Percentiles rank a stretch among this genome's conserved stretches.
These are phyloP conservation scores for Cheumatopsyche charites DNA, from an alignment of 1,140 invertebrate genomes.

Conservation along the genomic window DNA sequence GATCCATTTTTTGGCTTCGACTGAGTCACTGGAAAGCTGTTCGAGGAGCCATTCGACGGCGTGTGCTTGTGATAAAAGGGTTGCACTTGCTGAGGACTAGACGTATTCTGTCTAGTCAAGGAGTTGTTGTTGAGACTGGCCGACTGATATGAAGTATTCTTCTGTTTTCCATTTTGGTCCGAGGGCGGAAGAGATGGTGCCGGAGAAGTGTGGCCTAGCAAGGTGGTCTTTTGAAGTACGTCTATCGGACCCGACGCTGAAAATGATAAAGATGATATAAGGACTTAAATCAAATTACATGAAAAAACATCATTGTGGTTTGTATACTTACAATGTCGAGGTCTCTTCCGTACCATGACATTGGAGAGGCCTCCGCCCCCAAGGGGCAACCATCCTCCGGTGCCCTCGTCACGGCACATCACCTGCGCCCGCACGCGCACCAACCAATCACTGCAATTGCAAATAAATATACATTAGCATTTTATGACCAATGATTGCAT, in stretches of 20 bases:
- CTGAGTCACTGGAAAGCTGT: conserved; percentile 22
- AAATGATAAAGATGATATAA: not conserved
- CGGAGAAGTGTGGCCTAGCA: conserved; percentile 28
- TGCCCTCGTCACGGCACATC: conserved; percentile 97
- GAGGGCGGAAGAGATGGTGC: conserved; percentile 41
- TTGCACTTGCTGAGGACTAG: conserved; percentile 19
- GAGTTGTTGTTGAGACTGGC: not conserved
- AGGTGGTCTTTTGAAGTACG: conserved; percentile 15
- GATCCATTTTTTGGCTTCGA: conserved; percentile 30
- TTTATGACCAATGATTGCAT: no score
- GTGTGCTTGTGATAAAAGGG: conserved; percentile 24
- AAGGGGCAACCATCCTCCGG: conserved; percentile 93
- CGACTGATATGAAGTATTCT: conserved; percentile 17
- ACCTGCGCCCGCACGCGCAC: conserved; percentile 97
- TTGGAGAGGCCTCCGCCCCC: conserved; percentile 92
- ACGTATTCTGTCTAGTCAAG: not conserved
- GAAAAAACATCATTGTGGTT: not conserved
- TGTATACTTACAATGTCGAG: conserved; percentile 44
- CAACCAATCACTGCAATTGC: conserved; percentile 82
- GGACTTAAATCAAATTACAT: not conserved
- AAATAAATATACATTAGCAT: conserved; percentile 1
- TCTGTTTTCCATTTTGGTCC: conserved; percentile 41
- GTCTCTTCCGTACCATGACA: conserved; percentile 77
- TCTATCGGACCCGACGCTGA: conserved; percentile 31
- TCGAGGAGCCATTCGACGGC: conserved; percentile 31